Base-by-base conservation (phyloP, 2,888 invertebrate genomes). In the Drosophila flavopinicola region DNA sequence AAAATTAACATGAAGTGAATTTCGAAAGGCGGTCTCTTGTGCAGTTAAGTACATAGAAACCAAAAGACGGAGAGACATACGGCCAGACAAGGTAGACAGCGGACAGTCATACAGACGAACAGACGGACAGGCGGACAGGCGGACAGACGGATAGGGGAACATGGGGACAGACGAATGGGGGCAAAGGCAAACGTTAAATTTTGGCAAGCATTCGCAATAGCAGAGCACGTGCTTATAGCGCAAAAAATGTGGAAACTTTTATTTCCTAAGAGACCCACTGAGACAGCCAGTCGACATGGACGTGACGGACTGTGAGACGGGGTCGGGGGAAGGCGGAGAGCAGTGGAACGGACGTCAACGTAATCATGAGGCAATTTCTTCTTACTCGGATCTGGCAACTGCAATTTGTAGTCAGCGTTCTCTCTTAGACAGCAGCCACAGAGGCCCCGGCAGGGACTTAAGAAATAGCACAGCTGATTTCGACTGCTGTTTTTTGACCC, bases 281-380 rank as follows among this genome's bases (percentile, higher is more conserved):
- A 78, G 83, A 79, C 78, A 78, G 76, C 64, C 57, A 74, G 78
- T 78, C 80, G 78, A 66, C 78, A 58, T 65, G 68, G 83, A 78
- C 76, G 78, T 78, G 80, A 73, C 56, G 59, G 75, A 77, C 61
- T 51, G 61, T 61, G 33, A 39, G 51, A 42, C 42, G 29, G 29
- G 35, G 35, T 39, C 38, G 48, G 1, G 24, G 11, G 2, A 30
- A 13, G 17, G 10, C 37, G 17, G 6, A 20, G 35, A n/a, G 41
- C 29, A 44, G n/a, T 11, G 29, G 29, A 52, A 35, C 51, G 57
- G 61, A 56, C 69, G 72, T 69, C 72, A 72, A 66, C 78, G 75
- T 84, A 79, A 80, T 84, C 84, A 83, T 79, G 80, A 80, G 67
- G 75, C 84, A 84, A 72, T 84, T 80, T 79, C 75, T 78, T 76